Evolutionary conservation across 2,888 invertebrate species (phyloP).

Genomic region (Bombyx huttoni): DNA sequence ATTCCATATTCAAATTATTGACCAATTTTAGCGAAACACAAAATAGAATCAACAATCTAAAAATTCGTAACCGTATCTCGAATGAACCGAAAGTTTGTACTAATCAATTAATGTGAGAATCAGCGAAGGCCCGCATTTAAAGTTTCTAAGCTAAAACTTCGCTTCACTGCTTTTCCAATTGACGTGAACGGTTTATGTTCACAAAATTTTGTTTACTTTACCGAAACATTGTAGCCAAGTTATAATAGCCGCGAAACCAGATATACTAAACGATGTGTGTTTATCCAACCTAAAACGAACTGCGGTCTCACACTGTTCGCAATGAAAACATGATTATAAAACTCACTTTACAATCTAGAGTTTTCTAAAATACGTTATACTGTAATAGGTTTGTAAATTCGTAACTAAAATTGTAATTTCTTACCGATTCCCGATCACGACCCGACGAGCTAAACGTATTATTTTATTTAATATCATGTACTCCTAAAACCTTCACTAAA

Average conservation of each 20-base stretch:
- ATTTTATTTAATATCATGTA: neutral
- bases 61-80: neutral
- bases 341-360: neutral
- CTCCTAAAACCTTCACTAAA: slow-evolving; percentile 34
- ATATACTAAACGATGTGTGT: neutral
- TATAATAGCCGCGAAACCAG: slow-evolving; percentile 2
- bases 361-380: neutral
- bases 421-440: neutral
- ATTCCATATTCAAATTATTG: neutral
- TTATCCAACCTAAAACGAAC: neutral
- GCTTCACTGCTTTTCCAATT: slow-evolving; percentile 13
- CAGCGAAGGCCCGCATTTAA: slow-evolving; percentile 18
- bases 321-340: neutral
- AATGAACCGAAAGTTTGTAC: neutral
- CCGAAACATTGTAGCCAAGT: slow-evolving; percentile 8
- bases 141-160: slow-evolving; percentile 14
- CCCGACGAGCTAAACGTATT: neutral
- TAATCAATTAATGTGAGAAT: slow-evolving; percentile 7
- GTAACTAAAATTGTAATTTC: neutral
- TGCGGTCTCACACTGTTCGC: neutral
- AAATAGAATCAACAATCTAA: neutral
- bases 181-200: slow-evolving; percentile 11
- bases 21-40: neutral
- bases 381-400: neutral
- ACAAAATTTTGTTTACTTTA: slow-evolving; percentile 6